Evolutionary conservation across 2,113 vertebrate genomes (phyloP).

Genomic region (Tenrec ecaudatus): DNA sequence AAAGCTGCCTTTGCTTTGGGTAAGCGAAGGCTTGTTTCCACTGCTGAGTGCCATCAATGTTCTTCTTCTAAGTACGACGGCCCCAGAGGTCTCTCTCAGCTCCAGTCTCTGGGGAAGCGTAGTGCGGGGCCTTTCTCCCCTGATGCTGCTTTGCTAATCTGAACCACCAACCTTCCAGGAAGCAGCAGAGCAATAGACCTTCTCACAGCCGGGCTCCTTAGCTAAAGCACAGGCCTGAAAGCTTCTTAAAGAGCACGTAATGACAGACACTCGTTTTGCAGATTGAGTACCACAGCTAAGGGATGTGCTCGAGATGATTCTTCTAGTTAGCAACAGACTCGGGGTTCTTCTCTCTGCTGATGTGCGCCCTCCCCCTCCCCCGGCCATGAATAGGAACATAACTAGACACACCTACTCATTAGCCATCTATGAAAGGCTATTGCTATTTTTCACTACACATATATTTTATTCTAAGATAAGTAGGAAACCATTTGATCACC

Average conservation of each 20-base stretch:
- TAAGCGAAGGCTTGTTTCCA: neutral
- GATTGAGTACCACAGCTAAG: neutral
- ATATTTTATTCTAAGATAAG: slow-evolving; percentile 28
- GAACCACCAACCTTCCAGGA: neutral
- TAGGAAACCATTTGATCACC: neutral
- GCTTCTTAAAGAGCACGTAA: neutral
- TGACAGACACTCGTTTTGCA: neutral
- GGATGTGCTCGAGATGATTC: neutral
- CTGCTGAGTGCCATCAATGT: neutral
- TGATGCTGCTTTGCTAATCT: neutral
- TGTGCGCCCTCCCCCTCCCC: neutral
- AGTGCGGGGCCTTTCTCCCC: neutral
- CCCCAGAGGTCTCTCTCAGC: neutral
- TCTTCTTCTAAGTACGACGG: neutral
- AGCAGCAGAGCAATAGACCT: neutral
- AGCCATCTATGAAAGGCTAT: neutral
- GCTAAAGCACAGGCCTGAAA: neutral
- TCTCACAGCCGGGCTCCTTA: neutral
- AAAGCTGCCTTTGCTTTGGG: neutral
- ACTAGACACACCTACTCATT: neutral
- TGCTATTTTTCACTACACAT: neutral
- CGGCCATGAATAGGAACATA: neutral
- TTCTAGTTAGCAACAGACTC: neutral
- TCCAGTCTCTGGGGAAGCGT: neutral
- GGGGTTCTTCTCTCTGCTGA: too few relatives aligned